Evolutionary conservation across 2,113 vertebrate genomes (phyloP), one percentile per base, ranked within the genome.

Genomic region (Pangasianodon hypophthalmus): DNA sequence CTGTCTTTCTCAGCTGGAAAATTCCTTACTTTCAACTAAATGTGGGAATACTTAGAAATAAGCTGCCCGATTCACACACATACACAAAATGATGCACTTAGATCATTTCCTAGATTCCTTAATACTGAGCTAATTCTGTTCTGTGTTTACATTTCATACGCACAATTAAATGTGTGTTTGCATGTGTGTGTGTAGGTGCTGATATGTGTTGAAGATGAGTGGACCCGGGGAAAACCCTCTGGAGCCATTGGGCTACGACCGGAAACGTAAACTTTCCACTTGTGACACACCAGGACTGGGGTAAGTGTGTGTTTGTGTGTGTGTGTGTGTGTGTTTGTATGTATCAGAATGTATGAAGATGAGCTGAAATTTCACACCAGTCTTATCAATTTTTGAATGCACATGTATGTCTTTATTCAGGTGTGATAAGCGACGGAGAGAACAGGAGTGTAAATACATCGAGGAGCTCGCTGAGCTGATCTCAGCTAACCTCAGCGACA

Each of bases 361-460:
- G 29, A n/a, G 48, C 48, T 81, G 18, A 54, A 81, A 81, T 32
- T 9, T 32, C 14, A 52, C 26, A 9, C 29, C 54, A 6, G 1
- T 24, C 1, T 13, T 13, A 19, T 8, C 1, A 6, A 0, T n/a
- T 18, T 54, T 11, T 37, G 1, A 84, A 60, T 13, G 10, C 14
- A 29, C 13, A 11, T 29, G 14, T 80, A n/a, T 79, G 11, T 75
- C 16, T 0, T 69, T 90, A 10, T 88, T n/a, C 96, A 97, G 97
- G 88, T 97, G 98, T 95, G 98, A 99, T 94, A 99, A 99, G 94
- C 96, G 98, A 91, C 96, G 98, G 84, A 97, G 98, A 92, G 98
- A 99, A 93, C 98, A 99, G 95, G 98, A 99, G 95, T 99, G 97
- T 95, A 99, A 99, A 95, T 99, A 99, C 90, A 98, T 99, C 83